A percentile compares a stretch with the other conserved stretches of the same genome.
These are phyloP conservation scores for Brassicogethes aeneus DNA, from an alignment of 2,888 invertebrate genomes.

Conservation along the genomic window DNA sequence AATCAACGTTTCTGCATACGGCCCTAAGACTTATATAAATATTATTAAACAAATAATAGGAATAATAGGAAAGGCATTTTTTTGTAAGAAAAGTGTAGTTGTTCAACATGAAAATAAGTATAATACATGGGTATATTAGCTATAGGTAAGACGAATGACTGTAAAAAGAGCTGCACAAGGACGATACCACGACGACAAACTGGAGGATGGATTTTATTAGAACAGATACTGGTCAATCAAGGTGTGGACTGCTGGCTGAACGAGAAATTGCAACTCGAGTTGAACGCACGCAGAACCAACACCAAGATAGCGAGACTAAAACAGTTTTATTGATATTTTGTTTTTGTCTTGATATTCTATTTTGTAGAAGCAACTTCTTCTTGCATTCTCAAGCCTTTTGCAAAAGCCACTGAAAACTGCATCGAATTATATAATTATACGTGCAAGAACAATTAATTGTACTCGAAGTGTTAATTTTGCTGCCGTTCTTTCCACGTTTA, in stretches of 20 bases:
- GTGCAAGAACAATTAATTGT: background rate
- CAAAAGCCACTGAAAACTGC: background rate
- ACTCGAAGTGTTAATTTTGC: background rate
- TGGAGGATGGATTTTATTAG: slow-evolving; percentile 1
- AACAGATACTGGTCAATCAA: slow-evolving; percentile 4
- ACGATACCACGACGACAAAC: background rate
- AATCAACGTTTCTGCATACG: no score
- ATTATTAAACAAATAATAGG: no score
- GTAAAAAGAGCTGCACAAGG: slow-evolving; percentile 1
- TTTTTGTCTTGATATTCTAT: slow-evolving; percentile 3
- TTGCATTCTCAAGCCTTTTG: background rate
- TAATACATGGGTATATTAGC: no score
- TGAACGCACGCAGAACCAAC: slow-evolving; percentile 4
- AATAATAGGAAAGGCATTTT: no score
- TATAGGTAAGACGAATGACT: background rate
- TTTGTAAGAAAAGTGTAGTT: no score
- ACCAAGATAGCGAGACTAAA: slow-evolving; percentile 4
- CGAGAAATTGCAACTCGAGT: slow-evolving; percentile 1
- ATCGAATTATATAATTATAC: background rate
- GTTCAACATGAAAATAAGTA: no score
- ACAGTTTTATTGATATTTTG: slow-evolving; percentile 7
- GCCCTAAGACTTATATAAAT: no score
- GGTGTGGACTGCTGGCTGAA: slow-evolving; percentile 1
- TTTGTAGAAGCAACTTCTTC: background rate
- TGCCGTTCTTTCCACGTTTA: no score